Percentiles rank a stretch among this genome's conserved stretches.
Conservation (phyloP, 2,888 invertebrate genomes). For the Lasioglossum calceatum region DNA sequence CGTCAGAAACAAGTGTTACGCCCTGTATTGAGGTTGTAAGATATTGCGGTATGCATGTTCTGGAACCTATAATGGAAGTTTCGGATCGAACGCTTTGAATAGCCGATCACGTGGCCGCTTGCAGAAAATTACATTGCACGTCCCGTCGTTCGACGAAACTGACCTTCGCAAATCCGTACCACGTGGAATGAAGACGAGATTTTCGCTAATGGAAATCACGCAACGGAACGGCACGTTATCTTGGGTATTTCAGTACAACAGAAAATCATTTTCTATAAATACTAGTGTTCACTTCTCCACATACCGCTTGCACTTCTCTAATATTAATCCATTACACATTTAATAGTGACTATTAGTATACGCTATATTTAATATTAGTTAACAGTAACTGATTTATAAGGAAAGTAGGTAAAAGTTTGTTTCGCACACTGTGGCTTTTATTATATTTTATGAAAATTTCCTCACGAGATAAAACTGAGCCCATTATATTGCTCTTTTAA, state of each 20-base stretch:
- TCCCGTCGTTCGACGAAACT: constrained; percentile 33
- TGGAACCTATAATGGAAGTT: constrained; percentile 68
- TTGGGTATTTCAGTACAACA: background rate
- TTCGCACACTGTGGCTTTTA: no score
- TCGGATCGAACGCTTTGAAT: constrained; percentile 65
- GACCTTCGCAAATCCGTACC: constrained; percentile 5
- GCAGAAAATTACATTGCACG: constrained; percentile 43
- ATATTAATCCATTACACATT: background rate
- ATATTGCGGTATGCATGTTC: constrained; percentile 65
- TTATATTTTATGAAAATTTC: background rate
- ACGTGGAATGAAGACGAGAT: constrained; percentile 9
- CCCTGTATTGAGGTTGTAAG: constrained; percentile 69
- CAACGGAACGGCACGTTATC: background rate
- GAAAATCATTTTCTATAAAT: background rate
- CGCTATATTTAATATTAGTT: no score
- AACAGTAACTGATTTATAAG: no score
- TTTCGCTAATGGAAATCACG: constrained; percentile 7
- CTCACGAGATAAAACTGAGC: background rate
- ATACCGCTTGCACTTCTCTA: background rate
- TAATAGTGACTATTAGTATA: background rate
- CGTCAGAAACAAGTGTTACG: constrained; percentile 71
- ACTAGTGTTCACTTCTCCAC: background rate
- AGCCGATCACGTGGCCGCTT: constrained; percentile 56
- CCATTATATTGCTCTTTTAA: background rate
- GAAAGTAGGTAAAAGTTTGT: background rate